Evolutionary conservation across 2,888 invertebrate species (phyloP).

Genomic region (Callosobruchus maculatus): DNA sequence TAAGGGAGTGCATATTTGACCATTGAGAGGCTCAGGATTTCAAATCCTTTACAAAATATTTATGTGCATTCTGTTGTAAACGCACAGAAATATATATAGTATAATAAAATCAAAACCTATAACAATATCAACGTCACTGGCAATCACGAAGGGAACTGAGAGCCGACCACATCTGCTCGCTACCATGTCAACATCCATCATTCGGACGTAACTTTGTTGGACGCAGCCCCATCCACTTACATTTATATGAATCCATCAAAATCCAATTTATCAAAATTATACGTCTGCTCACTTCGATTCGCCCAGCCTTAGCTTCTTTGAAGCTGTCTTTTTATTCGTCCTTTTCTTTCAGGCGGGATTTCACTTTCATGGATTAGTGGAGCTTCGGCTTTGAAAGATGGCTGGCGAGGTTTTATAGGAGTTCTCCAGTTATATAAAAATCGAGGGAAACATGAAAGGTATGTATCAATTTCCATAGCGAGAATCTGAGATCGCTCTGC

Average conservation of each 20-base stretch:
- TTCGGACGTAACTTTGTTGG: conserved; percentile 27
- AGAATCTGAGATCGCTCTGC: not conserved
- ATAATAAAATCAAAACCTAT: not conserved
- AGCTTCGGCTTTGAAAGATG: not conserved
- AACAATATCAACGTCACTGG: not conserved
- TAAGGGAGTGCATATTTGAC: too few relatives aligned
- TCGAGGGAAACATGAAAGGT: not conserved
- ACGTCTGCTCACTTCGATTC: conserved; percentile 7
- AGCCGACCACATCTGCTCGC: not conserved
- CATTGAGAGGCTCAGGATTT: too few relatives aligned
- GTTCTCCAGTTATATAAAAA: not conserved
- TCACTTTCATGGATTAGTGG: not conserved
- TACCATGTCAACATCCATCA: conserved; percentile 33
- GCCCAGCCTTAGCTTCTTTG: not conserved
- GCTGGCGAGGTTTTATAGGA: not conserved
- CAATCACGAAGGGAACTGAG: not conserved
- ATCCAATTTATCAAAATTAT: conserved; percentile 36
- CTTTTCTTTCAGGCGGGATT: not conserved
- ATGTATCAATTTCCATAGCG: not conserved
- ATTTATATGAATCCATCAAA: conserved; percentile 39
- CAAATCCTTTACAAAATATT: too few relatives aligned
- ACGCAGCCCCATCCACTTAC: conserved; percentile 31
- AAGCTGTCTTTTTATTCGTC: not conserved
- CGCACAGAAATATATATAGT: too few relatives aligned
- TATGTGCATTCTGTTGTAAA: too few relatives aligned